Evolutionary conservation across 2,113 vertebrate genomes (phyloP).

Genomic region (Protobothrops flavoviridis): DNA sequence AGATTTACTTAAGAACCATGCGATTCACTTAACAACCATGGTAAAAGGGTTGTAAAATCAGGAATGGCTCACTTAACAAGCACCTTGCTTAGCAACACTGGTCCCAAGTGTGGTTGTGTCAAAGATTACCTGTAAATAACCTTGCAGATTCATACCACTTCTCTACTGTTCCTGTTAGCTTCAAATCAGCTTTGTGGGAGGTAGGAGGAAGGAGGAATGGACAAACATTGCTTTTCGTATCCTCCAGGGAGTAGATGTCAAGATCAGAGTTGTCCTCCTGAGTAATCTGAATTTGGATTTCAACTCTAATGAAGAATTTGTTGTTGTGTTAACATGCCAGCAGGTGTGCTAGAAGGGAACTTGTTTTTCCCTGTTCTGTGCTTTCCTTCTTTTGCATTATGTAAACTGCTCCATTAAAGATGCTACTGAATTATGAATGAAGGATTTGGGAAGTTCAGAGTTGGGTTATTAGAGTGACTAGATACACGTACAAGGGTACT

Average conservation of each 20-base stretch:
- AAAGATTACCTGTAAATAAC: neutral
- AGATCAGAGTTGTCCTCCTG: neutral
- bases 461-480: neutral
- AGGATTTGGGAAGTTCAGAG: neutral
- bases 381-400: neutral
- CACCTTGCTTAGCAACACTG: neutral
- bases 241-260: neutral
- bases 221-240: neutral
- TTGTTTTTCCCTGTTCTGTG: neutral
- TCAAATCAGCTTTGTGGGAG: neutral
- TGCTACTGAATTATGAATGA: neutral
- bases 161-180: neutral
- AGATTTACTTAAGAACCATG: neutral
- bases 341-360: neutral
- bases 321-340: neutral
- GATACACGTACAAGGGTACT: neutral
- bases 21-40: neutral
- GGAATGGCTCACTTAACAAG: neutral
- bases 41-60: neutral
- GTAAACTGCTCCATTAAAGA: neutral
- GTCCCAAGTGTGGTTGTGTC: neutral
- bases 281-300: neutral
- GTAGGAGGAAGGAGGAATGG: neutral
- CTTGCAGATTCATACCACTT: neutral
- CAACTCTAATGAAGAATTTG: neutral